phyloP scores from a whole-genome alignment of 2,888 invertebrate genomes.

The Nineta flava region DNA sequence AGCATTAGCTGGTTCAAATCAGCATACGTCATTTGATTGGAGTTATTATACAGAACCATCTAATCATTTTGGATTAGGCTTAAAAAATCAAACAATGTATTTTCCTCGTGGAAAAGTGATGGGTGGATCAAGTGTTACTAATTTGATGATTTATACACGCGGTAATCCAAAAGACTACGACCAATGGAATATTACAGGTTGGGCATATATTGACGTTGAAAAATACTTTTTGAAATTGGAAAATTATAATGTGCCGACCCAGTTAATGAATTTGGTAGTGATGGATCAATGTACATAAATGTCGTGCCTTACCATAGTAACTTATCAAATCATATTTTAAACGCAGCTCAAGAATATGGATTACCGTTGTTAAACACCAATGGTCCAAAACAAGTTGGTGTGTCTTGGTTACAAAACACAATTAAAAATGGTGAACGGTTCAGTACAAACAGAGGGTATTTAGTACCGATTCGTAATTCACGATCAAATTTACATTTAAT shows the following conservation, averaged over 20 bases:
- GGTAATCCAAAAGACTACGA: slow-evolving; percentile 60
- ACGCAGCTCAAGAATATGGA: slow-evolving; percentile 43
- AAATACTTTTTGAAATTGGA: slow-evolving; percentile 68
- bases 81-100: slow-evolving; percentile 20
- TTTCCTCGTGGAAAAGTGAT: slow-evolving; percentile 52
- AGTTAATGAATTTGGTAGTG: slow-evolving; percentile 31
- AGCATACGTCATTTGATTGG: slow-evolving; percentile 44
- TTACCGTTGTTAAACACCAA: slow-evolving; percentile 44
- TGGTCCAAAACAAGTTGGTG: slow-evolving; percentile 42
- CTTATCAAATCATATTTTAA: slow-evolving; percentile 38
- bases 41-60: slow-evolving; percentile 32
- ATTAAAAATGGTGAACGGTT: slow-evolving; percentile 48
- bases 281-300: slow-evolving; percentile 40
- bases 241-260: slow-evolving; percentile 42
- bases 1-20: slow-evolving; percentile 42
- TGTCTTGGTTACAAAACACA: slow-evolving; percentile 42
- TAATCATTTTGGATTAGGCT: slow-evolving; percentile 25
- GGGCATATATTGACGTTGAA: slow-evolving; percentile 55
- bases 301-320: slow-evolving; percentile 29
- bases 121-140: slow-evolving; percentile 66
- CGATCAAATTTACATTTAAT: slow-evolving; percentile 27
- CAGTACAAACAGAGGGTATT: slow-evolving; percentile 50
- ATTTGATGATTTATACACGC: slow-evolving; percentile 66
- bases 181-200: slow-evolving; percentile 54
- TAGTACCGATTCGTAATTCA: slow-evolving; percentile 39